Conservation (phyloP, 2,888 invertebrate genomes). For the Gastrophysa polygoni region DNA sequence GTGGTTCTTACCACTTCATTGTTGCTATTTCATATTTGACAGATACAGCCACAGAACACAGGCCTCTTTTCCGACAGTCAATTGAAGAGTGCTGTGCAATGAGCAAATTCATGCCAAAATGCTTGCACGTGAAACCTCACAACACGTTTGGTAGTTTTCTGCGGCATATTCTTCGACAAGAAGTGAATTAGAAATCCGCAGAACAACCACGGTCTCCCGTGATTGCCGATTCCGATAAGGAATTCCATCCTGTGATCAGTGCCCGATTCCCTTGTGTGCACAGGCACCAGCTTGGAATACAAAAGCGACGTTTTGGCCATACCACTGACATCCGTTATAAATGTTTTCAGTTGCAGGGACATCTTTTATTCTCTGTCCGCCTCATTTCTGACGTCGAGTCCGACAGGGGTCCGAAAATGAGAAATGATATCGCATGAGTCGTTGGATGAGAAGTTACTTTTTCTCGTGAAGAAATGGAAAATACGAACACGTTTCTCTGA, state of each 20-base stretch:
- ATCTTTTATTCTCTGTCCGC: slow-evolving; percentile 44
- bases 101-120: too few relatives aligned
- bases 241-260: slow-evolving; percentile 50
- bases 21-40: too few relatives aligned
- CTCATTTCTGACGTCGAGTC: slow-evolving; percentile 42
- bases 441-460: neutral
- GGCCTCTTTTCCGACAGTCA: too few relatives aligned
- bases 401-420: slow-evolving; percentile 35
- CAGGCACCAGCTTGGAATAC: slow-evolving; percentile 46
- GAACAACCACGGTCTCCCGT: slow-evolving; percentile 42
- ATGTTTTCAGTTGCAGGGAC: slow-evolving; percentile 46
- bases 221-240: slow-evolving; percentile 54
- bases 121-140: too few relatives aligned
- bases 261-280: slow-evolving; percentile 40
- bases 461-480: neutral
- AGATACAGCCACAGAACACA: too few relatives aligned
- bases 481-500: too few relatives aligned
- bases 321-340: slow-evolving; percentile 50
- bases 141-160: too few relatives aligned
- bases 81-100: too few relatives aligned
- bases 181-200: slow-evolving; percentile 52
- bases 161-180: slow-evolving; percentile 24
- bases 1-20: too few relatives aligned
- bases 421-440: slow-evolving; percentile 12
- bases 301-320: slow-evolving; percentile 47